phyloP scores from a whole-genome alignment of 2,797 vertebrate genomes.

The Alosa sapidissima region DNA sequence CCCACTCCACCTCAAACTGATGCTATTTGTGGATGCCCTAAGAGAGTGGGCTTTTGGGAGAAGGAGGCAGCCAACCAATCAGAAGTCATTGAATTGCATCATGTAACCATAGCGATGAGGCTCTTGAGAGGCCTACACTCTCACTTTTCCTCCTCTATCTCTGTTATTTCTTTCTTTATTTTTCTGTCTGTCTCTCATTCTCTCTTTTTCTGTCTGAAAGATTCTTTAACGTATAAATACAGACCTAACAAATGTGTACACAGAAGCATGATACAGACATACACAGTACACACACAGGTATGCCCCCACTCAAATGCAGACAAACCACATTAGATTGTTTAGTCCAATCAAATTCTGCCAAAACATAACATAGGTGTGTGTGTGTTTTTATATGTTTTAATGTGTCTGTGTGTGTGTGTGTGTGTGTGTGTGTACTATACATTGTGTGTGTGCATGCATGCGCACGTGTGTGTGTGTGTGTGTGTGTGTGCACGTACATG shows the following conservation, averaged over 20 bases:
- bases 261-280: too few relatives aligned
- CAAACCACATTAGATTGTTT: background rate
- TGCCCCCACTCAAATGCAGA: too few relatives aligned
- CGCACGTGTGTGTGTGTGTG: slow-evolving; percentile 17
- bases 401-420: background rate
- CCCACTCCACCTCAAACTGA: background rate
- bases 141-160: slow-evolving; percentile 10
- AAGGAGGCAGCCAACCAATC: slow-evolving; percentile 49
- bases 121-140: slow-evolving; percentile 50
- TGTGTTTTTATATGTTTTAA: too few relatives aligned
- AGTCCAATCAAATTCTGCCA: too few relatives aligned
- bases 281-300: too few relatives aligned
- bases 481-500: slow-evolving; percentile 23
- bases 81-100: slow-evolving; percentile 45
- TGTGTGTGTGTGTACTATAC: slow-evolving; percentile 34
- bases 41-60: slow-evolving; percentile 42
- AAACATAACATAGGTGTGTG: too few relatives aligned
- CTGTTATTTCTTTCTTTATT: background rate
- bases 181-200: background rate
- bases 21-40: slow-evolving; percentile 39
- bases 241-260: too few relatives aligned
- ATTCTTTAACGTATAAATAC: too few relatives aligned
- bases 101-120: slow-evolving; percentile 53
- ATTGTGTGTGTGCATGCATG: slow-evolving; percentile 4
- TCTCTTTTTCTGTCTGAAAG: too few relatives aligned